Evolutionary conservation across 2,113 vertebrate genomes (phyloP), one percentile per base, ranked within the genome.

Genomic region (Pachyramphus minor): DNA sequence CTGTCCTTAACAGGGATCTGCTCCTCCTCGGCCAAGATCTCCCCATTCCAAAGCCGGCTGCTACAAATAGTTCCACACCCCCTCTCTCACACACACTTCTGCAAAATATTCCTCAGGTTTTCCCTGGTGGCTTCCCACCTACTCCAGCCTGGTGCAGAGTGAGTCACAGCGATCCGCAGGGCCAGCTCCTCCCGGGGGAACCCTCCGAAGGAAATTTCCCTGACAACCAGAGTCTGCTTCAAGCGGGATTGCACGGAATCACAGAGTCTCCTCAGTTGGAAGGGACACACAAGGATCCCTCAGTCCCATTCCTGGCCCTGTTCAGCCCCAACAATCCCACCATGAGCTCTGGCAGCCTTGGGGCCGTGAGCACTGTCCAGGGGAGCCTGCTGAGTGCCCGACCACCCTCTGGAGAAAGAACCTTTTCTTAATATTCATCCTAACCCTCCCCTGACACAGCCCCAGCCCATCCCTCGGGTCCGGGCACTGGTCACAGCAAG

Each of bases 11-110:
- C 13, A 67, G 30, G 17, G 20, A 62, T 24, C 18, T 3, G 11
- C 75, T 55, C 14, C 58, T 53, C 14, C 78, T 37, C 6, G 8
- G 15, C 33, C 19, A 25, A 0, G 1, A 37, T 3, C 14, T 49
- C 33, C 27, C 17, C 1, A 0, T 9, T 60, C 45, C 81, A 44
- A 63, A 93, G 21, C 35, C 0, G 0, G n/a, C 59, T 18, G n/a
- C 31, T 30, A 44, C 50, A 17, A 88, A 67, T 1, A 71, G 72
- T 10, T 53, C 50, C 53, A 35, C 6, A 0, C 47, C n/a, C 69
- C 24, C n/a, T 52, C 53, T 68, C 55, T 59, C 84, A 19, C 14
- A 44, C 74, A 72, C 45, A 3, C 59, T 60, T 16, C 1, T 35
- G 47, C 47, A 49, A 69, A 53, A 39, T 7, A 85, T 11, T 25